These are phyloP conservation scores for Saccopteryx leptura DNA, from an alignment of 2,113 vertebrate genomes.

Conservation along the genomic window DNA sequence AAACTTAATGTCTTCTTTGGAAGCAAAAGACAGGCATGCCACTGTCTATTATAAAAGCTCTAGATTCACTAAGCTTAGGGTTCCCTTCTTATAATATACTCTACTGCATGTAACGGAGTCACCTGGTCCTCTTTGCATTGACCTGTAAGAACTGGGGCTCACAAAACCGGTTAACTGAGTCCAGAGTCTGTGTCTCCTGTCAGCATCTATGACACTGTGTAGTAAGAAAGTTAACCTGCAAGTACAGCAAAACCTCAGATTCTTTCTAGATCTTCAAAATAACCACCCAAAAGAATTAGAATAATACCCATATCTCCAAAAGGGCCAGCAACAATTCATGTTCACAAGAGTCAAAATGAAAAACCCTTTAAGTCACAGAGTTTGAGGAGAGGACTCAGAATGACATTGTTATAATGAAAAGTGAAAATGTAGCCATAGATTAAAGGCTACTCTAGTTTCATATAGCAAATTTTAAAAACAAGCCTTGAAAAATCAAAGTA, in stretches of 20 bases:
- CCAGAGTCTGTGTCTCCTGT: not conserved
- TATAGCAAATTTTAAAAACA: slow-evolving; percentile 18
- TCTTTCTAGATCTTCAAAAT: not conserved
- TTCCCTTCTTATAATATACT: not conserved
- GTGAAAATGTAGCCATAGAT: not conserved
- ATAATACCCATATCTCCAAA: not conserved
- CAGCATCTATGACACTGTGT: not conserved
- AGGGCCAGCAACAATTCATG: not conserved
- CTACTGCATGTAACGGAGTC: not conserved
- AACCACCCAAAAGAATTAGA: slow-evolving; percentile 2
- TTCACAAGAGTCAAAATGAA: not conserved
- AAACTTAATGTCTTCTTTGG: not conserved
- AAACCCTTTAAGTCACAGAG: not conserved
- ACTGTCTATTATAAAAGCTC: not conserved
- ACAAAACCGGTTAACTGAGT: not conserved
- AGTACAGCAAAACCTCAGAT: not conserved
- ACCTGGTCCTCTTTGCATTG: not conserved
- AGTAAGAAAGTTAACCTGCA: not conserved
- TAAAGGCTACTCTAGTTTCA: not conserved
- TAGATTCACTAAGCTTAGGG: not conserved
- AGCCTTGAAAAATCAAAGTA: not conserved
- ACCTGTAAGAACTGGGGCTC: not conserved
- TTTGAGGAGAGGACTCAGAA: not conserved
- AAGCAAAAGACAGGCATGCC: not conserved
- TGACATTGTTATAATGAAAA: not conserved